phyloP scores from a whole-genome alignment of 2,113 vertebrate species.

The Oxygymnocypris stewartii region DNA sequence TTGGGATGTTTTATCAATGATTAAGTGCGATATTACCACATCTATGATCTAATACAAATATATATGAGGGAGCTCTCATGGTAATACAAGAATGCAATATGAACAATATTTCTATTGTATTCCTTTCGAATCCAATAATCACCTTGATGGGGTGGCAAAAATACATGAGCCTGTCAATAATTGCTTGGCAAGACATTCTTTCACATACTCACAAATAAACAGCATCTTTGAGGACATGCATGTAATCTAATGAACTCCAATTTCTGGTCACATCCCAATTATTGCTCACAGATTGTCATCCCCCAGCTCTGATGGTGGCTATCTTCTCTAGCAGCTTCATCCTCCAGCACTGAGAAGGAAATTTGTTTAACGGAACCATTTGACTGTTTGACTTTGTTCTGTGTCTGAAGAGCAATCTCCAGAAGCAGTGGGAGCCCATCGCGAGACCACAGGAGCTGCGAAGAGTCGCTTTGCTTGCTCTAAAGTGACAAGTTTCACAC shows the following conservation, averaged over 20 bases:
- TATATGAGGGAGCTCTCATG: background rate
- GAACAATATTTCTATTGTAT: constrained; percentile 5
- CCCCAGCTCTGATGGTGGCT: background rate
- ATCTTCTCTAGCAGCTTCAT: background rate
- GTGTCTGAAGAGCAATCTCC: constrained; percentile 38
- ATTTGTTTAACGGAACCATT: constrained; percentile 12
- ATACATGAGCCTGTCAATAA: constrained; percentile 28
- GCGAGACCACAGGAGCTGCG: constrained; percentile 26
- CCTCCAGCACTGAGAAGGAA: constrained; percentile 12
- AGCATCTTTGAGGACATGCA: constrained; percentile 21
- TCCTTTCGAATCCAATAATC: constrained; percentile 3
- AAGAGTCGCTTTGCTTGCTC: constrained; percentile 41
- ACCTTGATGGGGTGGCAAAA: background rate
- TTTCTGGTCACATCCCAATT: constrained; percentile 33
- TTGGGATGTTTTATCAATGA: constrained; percentile 15
- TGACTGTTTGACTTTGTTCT: constrained; percentile 33
- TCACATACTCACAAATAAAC: constrained; percentile 27
- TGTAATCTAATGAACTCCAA: constrained; percentile 45
- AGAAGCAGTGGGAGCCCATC: constrained; percentile 38
- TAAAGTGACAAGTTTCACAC: constrained; percentile 52
- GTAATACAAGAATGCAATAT: background rate
- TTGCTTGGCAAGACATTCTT: constrained; percentile 30
- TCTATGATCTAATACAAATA: background rate
- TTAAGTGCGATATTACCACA: constrained; percentile 5
- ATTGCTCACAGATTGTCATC: background rate